Evolutionary conservation across 2,797 vertebrate genomes (phyloP), one percentile per base, ranked within the genome.

Genomic region (Sebastes miniatus): DNA sequence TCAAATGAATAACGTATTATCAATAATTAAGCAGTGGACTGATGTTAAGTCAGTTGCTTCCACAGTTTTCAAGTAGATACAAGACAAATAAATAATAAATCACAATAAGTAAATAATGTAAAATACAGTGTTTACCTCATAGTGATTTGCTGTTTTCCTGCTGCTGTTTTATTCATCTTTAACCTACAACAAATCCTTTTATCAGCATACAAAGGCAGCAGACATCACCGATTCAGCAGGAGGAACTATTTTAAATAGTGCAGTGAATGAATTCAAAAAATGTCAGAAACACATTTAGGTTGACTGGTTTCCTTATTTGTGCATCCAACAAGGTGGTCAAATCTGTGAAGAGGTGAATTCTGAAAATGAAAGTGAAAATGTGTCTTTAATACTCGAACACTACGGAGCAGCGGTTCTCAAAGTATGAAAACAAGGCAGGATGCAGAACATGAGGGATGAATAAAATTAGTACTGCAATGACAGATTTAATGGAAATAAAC

Each of bases 401-500:
- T 77, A 63, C 22, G 27, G 50, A 58, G 65, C 61, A 52, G 29
- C 54, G 39, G 32, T 73, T 83, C 43, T 62, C 16, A 4, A 50
- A 67, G 69, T 77, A 72, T 57, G 67, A 77, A 77, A 66, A 81
- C 54, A 11, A 76, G 43, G 50, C 77, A 80, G 66, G 72, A 77
- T 78, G 74, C 69, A 76, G 67, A 89, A 69, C 83, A 90, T 61
- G 77, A 83, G 72, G 69, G 54, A 77, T 64, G 77, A 82, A 90
- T 87, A 87, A 73, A 83, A 91, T 86, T 78, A 85, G 73, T 69
- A 16, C 76, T 31, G 63, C 43, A 77, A 80, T 83, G 79, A 87
- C 77, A 72, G 77, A 80, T 84, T 83, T 67, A 87, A 90, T 89
- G 81, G 76, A 85, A 91, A 86, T 83, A 91, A 92, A 87, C 59